Evolutionary conservation across 2,888 invertebrate species (phyloP).

Genomic region (Heliconius charithonia): DNA sequence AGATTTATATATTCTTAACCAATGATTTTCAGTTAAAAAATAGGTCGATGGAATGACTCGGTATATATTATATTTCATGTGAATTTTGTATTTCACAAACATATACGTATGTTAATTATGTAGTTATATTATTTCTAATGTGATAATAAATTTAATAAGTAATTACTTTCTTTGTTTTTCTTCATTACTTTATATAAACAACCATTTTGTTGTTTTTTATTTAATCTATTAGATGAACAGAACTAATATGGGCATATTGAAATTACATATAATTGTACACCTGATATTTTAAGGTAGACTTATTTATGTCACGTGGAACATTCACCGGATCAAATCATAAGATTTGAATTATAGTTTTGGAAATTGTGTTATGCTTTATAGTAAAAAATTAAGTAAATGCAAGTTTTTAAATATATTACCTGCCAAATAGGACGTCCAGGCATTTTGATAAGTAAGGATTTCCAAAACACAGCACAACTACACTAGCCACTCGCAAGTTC

Average conservation of each 20-base stretch:
- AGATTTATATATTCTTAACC: slow-evolving; percentile 1
- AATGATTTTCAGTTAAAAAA: not conserved
- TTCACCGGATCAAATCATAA: slow-evolving; percentile 46
- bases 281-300: slow-evolving; percentile 63
- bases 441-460: slow-evolving; percentile 76
- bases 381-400: not conserved
- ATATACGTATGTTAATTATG: not conserved
- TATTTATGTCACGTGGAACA: slow-evolving; percentile 56
- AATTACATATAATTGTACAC: slow-evolving; percentile 20
- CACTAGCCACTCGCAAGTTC: slow-evolving; percentile 66
- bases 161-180: not conserved
- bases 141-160: slow-evolving; percentile 35
- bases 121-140: slow-evolving; percentile 16
- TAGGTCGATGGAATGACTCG: not conserved
- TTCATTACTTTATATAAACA: not conserved
- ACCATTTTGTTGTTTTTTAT: too few species aligned
- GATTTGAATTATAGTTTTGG: too few species aligned
- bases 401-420: slow-evolving; percentile 69
- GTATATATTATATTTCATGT: slow-evolving; percentile 14
- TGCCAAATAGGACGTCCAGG: slow-evolving; percentile 91
- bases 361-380: not conserved
- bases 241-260: not conserved
- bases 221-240: not conserved
- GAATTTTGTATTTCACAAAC: not conserved
- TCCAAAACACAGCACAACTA: slow-evolving; percentile 63